Percentiles rank a stretch among this genome's conserved stretches.
phyloP scores from a whole-genome alignment of 2,888 invertebrate genomes.

The Tortricodes alternella region DNA sequence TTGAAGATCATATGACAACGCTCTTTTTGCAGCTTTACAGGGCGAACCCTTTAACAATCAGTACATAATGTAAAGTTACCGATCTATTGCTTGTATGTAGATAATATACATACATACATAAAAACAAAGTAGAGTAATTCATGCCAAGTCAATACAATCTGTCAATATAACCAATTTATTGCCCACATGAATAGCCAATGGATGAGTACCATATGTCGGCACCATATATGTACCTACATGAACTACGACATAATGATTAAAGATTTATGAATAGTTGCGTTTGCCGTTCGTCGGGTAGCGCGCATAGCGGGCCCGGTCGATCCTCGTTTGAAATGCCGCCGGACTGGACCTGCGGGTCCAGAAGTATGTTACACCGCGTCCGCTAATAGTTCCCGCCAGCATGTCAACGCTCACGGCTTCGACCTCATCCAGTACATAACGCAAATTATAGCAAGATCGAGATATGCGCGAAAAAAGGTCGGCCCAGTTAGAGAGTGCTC shows the following conservation, averaged over 20 bases:
- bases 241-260: conserved; percentile 33
- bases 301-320: conserved; percentile 45
- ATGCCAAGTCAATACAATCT: neutral
- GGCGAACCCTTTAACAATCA: no score
- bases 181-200: conserved; percentile 2
- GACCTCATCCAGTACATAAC: conserved; percentile 16
- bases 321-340: conserved; percentile 58
- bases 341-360: conserved; percentile 53
- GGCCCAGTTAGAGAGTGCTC: neutral
- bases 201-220: neutral
- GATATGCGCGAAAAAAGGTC: conserved; percentile 8
- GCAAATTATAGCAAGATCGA: conserved; percentile 10
- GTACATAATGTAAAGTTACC: no score
- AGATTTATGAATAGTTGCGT: conserved; percentile 38
- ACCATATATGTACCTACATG: neutral
- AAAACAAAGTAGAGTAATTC: neutral
- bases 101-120: no score
- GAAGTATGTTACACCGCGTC: conserved; percentile 59
- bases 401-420: conserved; percentile 18
- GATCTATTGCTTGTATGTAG: no score
- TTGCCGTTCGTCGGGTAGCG: conserved; percentile 29
- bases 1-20: no score
- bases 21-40: no score
- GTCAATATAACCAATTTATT: neutral
- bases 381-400: conserved; percentile 49